Conservation (phyloP, 2,797 vertebrate genomes). For the Myripristis murdjan region DNA sequence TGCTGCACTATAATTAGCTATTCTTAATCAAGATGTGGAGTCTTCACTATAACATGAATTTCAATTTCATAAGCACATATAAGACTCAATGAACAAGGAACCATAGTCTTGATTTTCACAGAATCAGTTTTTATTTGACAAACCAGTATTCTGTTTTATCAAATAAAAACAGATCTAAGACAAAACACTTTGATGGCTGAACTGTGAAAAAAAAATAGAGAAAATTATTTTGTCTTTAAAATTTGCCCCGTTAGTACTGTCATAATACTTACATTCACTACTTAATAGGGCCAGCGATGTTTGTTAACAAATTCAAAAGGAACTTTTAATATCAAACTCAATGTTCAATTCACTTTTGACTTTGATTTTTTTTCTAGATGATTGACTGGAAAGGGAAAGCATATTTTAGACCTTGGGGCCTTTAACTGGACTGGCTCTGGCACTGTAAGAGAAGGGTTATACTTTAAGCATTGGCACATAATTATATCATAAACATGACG, state of each 20-base stretch:
- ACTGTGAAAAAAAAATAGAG: neutral
- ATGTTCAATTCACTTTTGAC: neutral
- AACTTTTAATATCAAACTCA: too few species aligned
- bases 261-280: neutral
- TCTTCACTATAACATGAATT: neutral
- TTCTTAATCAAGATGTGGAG: neutral
- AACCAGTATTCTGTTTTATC: neutral
- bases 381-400: neutral
- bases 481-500: neutral
- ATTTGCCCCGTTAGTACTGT: neutral
- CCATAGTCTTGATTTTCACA: neutral
- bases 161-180: neutral
- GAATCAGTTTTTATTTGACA: too few species aligned
- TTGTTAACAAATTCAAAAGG: neutral
- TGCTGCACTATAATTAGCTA: neutral
- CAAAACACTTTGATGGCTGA: neutral
- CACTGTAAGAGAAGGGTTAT: constrained; percentile 13
- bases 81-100: neutral
- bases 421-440: constrained; percentile 4
- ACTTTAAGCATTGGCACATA: constrained; percentile 17
- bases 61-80: neutral
- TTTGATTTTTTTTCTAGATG: neutral
- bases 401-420: neutral
- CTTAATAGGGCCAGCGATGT: neutral
- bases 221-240: neutral